Conservation (phyloP, 2,113 vertebrate species). For the Brachyistius frenatus region DNA sequence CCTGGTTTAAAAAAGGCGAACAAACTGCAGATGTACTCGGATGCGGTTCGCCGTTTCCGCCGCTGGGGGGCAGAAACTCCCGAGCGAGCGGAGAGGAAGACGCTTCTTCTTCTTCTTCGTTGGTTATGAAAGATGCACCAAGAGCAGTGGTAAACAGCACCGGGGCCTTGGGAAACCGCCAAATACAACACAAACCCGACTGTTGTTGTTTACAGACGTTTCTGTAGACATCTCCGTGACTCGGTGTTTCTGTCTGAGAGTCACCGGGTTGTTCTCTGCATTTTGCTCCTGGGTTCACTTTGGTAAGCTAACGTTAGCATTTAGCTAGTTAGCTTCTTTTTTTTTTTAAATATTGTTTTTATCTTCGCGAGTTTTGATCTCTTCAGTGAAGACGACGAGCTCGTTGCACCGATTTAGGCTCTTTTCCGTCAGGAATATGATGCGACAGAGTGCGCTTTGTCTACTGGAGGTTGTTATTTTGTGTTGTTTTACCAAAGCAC, state of each 20-base stretch:
- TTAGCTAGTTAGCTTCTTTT: too few species aligned
- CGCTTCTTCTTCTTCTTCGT: conserved; percentile 61
- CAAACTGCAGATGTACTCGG: background rate
- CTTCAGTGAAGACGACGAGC: background rate
- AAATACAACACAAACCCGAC: background rate
- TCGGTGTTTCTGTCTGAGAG: background rate
- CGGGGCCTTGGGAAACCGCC: background rate
- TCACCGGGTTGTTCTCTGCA: background rate
- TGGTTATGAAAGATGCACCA: background rate
- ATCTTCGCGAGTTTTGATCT: conserved; percentile 33
- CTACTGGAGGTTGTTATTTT: too few species aligned
- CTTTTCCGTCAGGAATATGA: background rate
- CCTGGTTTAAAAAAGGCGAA: background rate
- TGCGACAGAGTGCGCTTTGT: background rate
- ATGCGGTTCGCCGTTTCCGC: accelerated
- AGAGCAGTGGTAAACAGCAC: conserved; percentile 62
- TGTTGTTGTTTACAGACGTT: background rate
- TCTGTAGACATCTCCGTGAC: accelerated
- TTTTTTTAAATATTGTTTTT: too few species aligned
- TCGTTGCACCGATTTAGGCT: background rate
- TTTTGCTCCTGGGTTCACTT: background rate
- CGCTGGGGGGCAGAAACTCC: conserved; percentile 27
- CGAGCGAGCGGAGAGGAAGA: background rate
- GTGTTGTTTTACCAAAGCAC: background rate
- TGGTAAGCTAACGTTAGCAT: conserved; percentile 52